Base-by-base conservation (phyloP, 2,797 vertebrate genomes). In the Enteromius viviparus region DNA sequence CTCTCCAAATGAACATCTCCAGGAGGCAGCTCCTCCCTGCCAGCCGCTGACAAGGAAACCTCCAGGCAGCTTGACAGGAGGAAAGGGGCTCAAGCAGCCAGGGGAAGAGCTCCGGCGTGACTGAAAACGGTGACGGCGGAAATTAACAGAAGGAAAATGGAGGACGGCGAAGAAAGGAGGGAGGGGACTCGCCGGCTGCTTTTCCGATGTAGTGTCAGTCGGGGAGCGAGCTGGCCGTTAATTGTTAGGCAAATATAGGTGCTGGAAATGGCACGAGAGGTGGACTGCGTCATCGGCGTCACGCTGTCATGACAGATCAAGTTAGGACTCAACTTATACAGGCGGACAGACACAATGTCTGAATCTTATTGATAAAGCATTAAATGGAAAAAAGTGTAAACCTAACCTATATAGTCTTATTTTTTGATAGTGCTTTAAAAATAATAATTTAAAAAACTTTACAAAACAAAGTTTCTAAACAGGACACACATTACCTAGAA, bases 1-100 rank as follows among this genome's bases (percentile, higher is more conserved):
- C 90, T 92, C 93, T 94, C 96, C 96, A 98, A 98, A 98, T 97
- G 97, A 99, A 98, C 96, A 97, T 96, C 96, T 97, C 97, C 96
- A 94, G 95, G 92, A 94, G 93, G 93, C 92, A 85, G 93, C 95
- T 95, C 95, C 95, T 93, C 94, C 94, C 94, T 92, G 86, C 96
- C 96, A 96, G 95, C 92, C 96, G 93, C 95, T 93, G 94, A 87
- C 96, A 94, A 96, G 97, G 96, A 97, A 97, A 97, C 96, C 97
- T 97, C 96, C 94, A 95, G 95, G 96, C 96, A 94, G 94, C 96
- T 94, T 98, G 97, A 98, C 97, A 98, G 97, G 96, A 96, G 95
- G 95, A 97, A 95, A 96, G 96, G 96, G 96, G 97, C 95, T 95
- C 94, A 92, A 94, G 93, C 91, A 95, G 96, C 95, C 94, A 95